Base-by-base conservation (phyloP, 2,797 vertebrate species). In the Phrynocephalus guinanensis region DNA sequence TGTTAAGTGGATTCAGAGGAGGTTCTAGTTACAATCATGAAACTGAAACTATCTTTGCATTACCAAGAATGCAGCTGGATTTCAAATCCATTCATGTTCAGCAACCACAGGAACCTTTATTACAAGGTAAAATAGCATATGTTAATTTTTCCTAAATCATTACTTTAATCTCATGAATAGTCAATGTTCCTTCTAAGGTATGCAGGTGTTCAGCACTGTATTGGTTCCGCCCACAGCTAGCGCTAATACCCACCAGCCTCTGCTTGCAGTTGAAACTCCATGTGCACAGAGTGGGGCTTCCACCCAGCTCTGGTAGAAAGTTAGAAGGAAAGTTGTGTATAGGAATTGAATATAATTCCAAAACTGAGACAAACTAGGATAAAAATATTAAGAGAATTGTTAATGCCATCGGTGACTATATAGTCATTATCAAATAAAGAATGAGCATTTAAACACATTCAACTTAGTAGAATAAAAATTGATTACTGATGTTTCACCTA, bases 51-150 rank as follows among this genome's bases (percentile, higher is more conserved):
- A 99, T 99, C 95, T 99, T 99, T 88, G 99, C 99, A 2, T 96
- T 99, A 86, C 99, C 99, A 91, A 98, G 99, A 91, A 99, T 99
- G 99, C 99, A 99, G 92, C 97, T 99, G 91, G 98, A 99, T 95
- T 99, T 99, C 91, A 99, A 99, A 93, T 99, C 99, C 87, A 99
- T 98, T 94, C 99, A 99, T 2, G 98, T 99, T 52, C 99, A 99
- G 80, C 98, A 99, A 82, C 98, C 99, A 1, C 98, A 99, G 9
- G 99, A 99, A 50, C 99, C 99, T 20, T 97, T 97, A 33, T 95
- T 99, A 76, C 97, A 98, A 93, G 99, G 99, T 99, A 60, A n/a
- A 79, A 79, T 90, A 86, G 0, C 30, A 0, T 75, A 24, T 84
- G 87, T 80, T 83, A 75, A 18, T 79, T 63, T 10, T 0, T 20